phyloP scores from a whole-genome alignment of 2,113 vertebrate genomes.

The Solea senegalensis region DNA sequence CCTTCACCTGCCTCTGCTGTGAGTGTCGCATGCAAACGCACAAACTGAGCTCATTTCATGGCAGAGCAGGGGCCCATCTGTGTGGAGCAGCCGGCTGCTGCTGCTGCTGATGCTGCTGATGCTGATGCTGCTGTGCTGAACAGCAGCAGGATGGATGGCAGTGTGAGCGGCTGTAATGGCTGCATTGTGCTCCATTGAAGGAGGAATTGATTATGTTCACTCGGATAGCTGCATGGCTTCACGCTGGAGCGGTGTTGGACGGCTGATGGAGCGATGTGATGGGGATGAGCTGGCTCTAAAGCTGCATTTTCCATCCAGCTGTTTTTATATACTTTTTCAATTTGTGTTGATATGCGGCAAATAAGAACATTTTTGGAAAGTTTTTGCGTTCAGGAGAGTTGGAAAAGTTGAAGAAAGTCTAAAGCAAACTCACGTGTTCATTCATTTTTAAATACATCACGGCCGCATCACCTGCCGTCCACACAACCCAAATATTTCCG shows the following conservation, averaged over 20 bases:
- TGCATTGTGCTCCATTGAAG: slow-evolving; percentile 62
- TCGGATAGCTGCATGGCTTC: slow-evolving; percentile 51
- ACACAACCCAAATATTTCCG: no score
- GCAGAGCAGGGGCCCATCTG: slow-evolving; percentile 74
- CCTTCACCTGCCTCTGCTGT: slow-evolving; percentile 34
- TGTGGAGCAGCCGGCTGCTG: slow-evolving; percentile 48
- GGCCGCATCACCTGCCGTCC: no score
- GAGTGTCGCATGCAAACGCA: background rate
- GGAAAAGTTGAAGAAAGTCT: no score
- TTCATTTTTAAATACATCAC: no score
- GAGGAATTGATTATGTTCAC: slow-evolving; percentile 70
- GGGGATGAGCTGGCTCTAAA: slow-evolving; percentile 52
- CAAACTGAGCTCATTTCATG: slow-evolving; percentile 63
- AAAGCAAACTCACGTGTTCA: no score
- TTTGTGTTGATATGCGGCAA: no score
- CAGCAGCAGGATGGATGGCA: slow-evolving; percentile 51
- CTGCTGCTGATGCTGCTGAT: background rate
- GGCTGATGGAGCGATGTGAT: slow-evolving; percentile 60
- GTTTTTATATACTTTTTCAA: background rate
- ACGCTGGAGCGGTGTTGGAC: slow-evolving; percentile 36
- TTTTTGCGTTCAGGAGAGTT: no score
- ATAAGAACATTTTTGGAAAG: no score
- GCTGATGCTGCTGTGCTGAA: slow-evolving; percentile 3
- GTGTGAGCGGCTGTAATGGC: slow-evolving; percentile 49
- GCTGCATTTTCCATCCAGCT: background rate